Conservation (phyloP, 2,888 invertebrate species). For the Alloscopus bannaensis region DNA sequence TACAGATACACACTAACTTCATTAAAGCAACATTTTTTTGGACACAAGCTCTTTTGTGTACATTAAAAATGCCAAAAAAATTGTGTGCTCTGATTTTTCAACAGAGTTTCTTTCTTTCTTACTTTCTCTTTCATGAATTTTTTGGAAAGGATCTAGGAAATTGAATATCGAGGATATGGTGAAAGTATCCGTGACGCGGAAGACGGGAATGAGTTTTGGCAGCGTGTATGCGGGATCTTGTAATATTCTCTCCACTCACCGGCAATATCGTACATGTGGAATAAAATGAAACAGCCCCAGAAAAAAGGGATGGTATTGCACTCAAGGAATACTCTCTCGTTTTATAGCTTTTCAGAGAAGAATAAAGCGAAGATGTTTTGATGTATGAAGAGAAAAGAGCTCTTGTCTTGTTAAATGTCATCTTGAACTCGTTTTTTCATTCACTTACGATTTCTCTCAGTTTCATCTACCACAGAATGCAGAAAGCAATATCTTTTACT, state of each 20-base stretch:
- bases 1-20: not conserved
- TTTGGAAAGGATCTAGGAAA: constrained; percentile 42
- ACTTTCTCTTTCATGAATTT: constrained; percentile 8
- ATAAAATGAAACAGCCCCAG: no score
- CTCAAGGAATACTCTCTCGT: no score
- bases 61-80: no score
- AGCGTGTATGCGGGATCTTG: no score
- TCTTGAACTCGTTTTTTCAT: constrained; percentile 64
- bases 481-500: not conserved
- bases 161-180: constrained; percentile 48
- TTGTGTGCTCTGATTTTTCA: constrained; percentile 33
- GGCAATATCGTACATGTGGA: no score
- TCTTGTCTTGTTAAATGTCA: constrained; percentile 71
- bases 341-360: constrained; percentile 22
- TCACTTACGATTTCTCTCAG: constrained; percentile 37
- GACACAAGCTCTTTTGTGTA: not conserved
- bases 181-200: constrained; percentile 49
- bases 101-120: constrained; percentile 26
- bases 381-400: constrained; percentile 52
- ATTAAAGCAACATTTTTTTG: not conserved
- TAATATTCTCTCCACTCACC: constrained; percentile 31
- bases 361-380: constrained; percentile 34
- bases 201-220: constrained; percentile 54
- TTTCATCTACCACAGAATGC: constrained; percentile 8
- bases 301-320: no score